These are phyloP conservation scores for Platycercus adscitus DNA, from an alignment of 2,113 vertebrate species.

Conservation along the genomic window DNA sequence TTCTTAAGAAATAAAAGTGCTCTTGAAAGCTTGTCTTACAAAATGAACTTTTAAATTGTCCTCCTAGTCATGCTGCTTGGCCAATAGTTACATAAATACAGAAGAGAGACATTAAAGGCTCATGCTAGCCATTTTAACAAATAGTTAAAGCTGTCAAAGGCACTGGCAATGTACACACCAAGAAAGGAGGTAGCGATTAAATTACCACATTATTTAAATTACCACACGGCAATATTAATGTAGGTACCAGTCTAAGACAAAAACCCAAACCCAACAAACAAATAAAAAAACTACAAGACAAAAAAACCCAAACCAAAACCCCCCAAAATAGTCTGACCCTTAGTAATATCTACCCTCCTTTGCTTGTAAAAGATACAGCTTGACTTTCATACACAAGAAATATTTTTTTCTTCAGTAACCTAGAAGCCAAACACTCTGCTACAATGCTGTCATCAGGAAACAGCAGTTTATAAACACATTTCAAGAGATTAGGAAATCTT, in stretches of 20 bases:
- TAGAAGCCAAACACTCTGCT: neutral
- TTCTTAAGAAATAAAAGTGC: conserved; percentile 13
- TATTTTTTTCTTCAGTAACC: neutral
- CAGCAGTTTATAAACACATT: neutral
- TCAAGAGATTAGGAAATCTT: neutral
- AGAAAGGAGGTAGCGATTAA: neutral
- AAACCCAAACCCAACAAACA: neutral
- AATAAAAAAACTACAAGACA: neutral
- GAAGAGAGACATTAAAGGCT: neutral
- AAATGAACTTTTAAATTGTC: conserved; percentile 28
- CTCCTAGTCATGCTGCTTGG: neutral
- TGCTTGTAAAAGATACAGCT: neutral
- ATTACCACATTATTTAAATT: neutral
- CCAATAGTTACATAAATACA: neutral
- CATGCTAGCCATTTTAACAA: neutral
- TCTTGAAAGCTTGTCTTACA: conserved; percentile 12
- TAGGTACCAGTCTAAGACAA: neutral
- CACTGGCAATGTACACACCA: neutral
- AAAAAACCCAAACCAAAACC: neutral
- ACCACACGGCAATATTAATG: neutral
- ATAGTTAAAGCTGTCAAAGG: neutral
- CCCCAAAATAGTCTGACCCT: neutral
- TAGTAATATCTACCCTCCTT: neutral
- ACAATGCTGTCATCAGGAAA: neutral
- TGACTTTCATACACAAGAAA: neutral